Conservation (phyloP, 2,113 vertebrate genomes). For the Peucedramus taeniatus region DNA sequence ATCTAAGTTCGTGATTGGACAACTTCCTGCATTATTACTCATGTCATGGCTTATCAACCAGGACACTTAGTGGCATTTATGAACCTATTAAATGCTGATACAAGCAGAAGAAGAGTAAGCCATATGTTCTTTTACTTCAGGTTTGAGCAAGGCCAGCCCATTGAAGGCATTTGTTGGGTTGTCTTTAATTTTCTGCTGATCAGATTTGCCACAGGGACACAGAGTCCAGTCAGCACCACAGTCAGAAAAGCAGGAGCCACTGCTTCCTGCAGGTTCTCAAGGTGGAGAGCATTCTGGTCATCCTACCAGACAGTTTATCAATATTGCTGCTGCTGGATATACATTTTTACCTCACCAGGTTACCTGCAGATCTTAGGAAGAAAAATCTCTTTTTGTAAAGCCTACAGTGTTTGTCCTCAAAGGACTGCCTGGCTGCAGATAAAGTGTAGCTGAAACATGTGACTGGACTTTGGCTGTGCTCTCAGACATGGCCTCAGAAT, state of each 20-base stretch:
- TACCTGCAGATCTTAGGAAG: conserved; percentile 4
- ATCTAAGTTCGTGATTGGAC: background rate
- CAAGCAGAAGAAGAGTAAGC: background rate
- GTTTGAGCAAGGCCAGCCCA: conserved; percentile 69
- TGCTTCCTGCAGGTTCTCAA: conserved; percentile 81
- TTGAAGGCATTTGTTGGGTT: conserved; percentile 76
- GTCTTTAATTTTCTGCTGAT: conserved; percentile 81
- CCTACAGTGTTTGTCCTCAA: background rate
- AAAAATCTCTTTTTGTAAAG: background rate
- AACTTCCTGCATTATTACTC: background rate
- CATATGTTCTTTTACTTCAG: conserved; percentile 42
- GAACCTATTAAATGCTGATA: background rate
- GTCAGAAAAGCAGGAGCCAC: conserved; percentile 74
- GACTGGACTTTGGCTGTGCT: background rate
- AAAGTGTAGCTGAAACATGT: background rate
- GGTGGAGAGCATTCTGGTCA: conserved; percentile 75
- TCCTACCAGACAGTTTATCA: conserved; percentile 78
- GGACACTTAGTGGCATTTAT: background rate
- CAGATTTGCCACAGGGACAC: conserved; percentile 72
- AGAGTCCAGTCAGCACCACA: conserved; percentile 82
- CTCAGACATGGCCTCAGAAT: background rate
- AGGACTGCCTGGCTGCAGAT: background rate
- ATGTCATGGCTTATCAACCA: background rate
- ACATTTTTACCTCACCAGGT: conserved; percentile 73
- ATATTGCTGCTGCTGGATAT: conserved; percentile 77